phyloP scores from a whole-genome alignment of 2,888 invertebrate species.

The Branchellion lobata region DNA sequence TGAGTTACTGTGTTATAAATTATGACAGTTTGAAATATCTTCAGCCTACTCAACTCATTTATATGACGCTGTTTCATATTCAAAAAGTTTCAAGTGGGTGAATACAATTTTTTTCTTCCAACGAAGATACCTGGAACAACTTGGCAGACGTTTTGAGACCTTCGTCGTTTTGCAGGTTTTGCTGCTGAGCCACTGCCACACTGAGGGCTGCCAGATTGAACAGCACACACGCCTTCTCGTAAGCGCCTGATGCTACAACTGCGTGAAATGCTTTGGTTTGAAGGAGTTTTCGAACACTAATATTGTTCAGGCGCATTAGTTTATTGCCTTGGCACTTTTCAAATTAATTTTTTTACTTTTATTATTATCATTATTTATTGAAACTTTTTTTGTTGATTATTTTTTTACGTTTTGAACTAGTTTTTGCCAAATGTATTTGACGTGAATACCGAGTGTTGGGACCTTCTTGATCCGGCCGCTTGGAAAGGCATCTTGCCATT shows the following conservation, averaged over 20 bases:
- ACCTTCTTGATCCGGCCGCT: background rate
- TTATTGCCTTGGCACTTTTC: too few species aligned
- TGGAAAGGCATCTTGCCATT: conserved; percentile 96
- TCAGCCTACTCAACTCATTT: background rate
- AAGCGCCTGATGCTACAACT: conserved; percentile 85
- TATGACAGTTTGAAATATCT: background rate
- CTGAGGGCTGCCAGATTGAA: conserved; percentile 95
- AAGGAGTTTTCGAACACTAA: background rate
- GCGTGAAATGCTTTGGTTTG: too few species aligned
- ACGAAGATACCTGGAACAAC: conserved; percentile 73
- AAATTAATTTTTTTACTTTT: background rate
- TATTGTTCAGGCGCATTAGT: too few species aligned
- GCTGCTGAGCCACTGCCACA: conserved; percentile 73
- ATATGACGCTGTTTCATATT: background rate
- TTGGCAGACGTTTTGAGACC: conserved; percentile 88
- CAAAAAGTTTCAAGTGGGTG: background rate
- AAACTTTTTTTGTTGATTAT: conserved; percentile 84
- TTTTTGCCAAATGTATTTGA: too few species aligned
- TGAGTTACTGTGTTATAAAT: too few species aligned
- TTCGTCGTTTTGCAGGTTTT: conserved; percentile 85
- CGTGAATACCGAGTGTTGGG: conserved; percentile 13
- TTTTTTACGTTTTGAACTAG: conserved; percentile 89
- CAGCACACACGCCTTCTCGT: conserved; percentile 88
- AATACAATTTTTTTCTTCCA: background rate
- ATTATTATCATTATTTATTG: conserved; percentile 67